Evolutionary conservation across 2,113 vertebrate species (phyloP).

Genomic region (Natator depressus): DNA sequence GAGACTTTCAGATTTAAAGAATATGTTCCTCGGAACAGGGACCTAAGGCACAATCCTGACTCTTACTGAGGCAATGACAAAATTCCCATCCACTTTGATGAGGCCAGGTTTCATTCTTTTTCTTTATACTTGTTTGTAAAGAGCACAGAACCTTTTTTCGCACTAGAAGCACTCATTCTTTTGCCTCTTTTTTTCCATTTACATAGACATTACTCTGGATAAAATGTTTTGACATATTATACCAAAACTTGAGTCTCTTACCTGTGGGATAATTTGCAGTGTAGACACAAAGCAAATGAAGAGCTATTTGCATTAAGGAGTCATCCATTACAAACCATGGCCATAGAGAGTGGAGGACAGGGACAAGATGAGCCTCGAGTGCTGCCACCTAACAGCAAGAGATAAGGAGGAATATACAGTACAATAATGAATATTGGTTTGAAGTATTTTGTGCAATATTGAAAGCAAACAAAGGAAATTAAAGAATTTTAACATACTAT

Average conservation of each 20-base stretch:
- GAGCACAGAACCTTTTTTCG: rapidly evolving
- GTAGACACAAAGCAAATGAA: slow-evolving; percentile 95
- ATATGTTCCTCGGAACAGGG: not conserved
- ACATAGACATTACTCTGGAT: not conserved
- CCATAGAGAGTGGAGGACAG: slow-evolving; percentile 87
- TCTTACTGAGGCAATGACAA: not conserved
- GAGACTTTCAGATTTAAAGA: not conserved
- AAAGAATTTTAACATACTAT: not conserved
- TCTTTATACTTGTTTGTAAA: not conserved
- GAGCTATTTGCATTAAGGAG: slow-evolving; percentile 82
- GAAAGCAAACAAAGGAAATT: not conserved
- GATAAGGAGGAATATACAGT: not conserved
- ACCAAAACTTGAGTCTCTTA: slow-evolving; percentile 56
- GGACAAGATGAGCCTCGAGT: slow-evolving; percentile 83
- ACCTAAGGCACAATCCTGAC: not conserved
- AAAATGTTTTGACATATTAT: not conserved
- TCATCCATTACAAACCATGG: slow-evolving; percentile 92
- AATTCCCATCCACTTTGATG: not conserved
- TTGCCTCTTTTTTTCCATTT: not conserved
- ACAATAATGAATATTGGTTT: not conserved
- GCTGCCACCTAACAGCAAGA: slow-evolving; percentile 80
- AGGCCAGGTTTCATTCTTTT: not conserved
- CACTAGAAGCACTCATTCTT: not conserved
- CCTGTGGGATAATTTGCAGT: slow-evolving; percentile 88
- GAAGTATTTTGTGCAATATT: not conserved